These are phyloP conservation scores for Pungitius pungitius DNA, from an alignment of 2,113 vertebrate species.

Conservation along the genomic window DNA sequence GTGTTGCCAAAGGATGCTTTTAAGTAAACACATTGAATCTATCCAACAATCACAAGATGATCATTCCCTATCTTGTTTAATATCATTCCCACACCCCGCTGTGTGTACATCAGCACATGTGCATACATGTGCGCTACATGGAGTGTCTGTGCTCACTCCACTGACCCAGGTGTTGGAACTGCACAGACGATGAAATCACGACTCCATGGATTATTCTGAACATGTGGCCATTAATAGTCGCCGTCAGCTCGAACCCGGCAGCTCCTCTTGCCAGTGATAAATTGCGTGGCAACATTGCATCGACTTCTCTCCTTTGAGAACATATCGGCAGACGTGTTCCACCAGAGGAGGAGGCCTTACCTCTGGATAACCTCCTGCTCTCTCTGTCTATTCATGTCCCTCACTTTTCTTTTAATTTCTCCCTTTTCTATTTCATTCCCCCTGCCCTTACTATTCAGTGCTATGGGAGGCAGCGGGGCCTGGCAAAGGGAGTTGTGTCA, in stretches of 20 bases:
- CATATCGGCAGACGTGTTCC: constrained; percentile 33
- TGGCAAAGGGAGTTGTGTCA: constrained; percentile 49
- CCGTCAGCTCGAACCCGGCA: constrained; percentile 4
- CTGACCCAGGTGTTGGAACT: constrained; percentile 2
- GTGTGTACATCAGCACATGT: background rate
- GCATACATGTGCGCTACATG: background rate
- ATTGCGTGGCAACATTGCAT: constrained; percentile 10
- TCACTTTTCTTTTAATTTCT: constrained; percentile 33
- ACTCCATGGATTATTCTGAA: background rate
- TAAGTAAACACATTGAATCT: background rate
- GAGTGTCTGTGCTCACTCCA: background rate
- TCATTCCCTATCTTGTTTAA: background rate
- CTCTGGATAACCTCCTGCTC: constrained; percentile 63
- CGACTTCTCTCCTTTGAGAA: constrained; percentile 12
- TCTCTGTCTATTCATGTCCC: constrained; percentile 27
- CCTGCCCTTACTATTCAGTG: constrained; percentile 43
- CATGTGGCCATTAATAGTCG: constrained; percentile 17
- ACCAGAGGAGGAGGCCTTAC: constrained; percentile 44
- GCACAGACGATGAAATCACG: background rate
- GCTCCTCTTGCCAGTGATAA: constrained; percentile 21
- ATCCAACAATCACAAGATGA: background rate
- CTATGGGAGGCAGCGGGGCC: constrained; percentile 50
- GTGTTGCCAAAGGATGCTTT: no score
- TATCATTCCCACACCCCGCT: no score
- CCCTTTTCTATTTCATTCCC: constrained; percentile 17